A percentile compares a stretch with the other conserved stretches of the same genome.
phyloP scores from a whole-genome alignment of 2,113 vertebrate genomes.

The Anas platyrhynchos region DNA sequence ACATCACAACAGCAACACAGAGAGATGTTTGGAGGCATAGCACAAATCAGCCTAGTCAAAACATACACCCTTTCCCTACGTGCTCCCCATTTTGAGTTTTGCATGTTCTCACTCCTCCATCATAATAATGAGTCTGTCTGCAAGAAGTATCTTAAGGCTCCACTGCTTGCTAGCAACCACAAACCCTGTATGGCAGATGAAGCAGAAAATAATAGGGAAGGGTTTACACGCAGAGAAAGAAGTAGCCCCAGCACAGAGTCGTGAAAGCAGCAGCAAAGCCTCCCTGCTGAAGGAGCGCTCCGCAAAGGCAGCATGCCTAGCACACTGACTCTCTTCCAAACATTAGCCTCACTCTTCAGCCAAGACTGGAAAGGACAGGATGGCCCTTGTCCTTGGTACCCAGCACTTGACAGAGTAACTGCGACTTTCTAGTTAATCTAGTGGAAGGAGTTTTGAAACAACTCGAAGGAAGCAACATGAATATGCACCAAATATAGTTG shows the following conservation, averaged over 20 bases:
- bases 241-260: neutral
- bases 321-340: neutral
- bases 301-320: neutral
- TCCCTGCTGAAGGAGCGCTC: neutral
- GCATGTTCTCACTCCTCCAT: neutral
- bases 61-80: neutral
- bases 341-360: neutral
- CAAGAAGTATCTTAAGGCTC: neutral
- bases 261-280: neutral
- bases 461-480: constrained; percentile 12
- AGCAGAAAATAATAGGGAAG: neutral
- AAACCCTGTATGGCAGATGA: neutral
- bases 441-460: constrained; percentile 24
- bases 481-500: constrained; percentile 32
- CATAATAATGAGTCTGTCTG: neutral
- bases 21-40: neutral
- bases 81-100: neutral
- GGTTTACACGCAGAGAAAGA: neutral
- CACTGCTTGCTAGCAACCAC: neutral
- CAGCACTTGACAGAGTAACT: neutral
- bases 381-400: neutral
- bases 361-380: neutral
- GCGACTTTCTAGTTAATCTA: constrained; percentile 14
- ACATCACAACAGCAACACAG: neutral
- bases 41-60: neutral